Evolutionary conservation across 2,888 invertebrate genomes (phyloP).

Genomic region (Nemurella pictetii): DNA sequence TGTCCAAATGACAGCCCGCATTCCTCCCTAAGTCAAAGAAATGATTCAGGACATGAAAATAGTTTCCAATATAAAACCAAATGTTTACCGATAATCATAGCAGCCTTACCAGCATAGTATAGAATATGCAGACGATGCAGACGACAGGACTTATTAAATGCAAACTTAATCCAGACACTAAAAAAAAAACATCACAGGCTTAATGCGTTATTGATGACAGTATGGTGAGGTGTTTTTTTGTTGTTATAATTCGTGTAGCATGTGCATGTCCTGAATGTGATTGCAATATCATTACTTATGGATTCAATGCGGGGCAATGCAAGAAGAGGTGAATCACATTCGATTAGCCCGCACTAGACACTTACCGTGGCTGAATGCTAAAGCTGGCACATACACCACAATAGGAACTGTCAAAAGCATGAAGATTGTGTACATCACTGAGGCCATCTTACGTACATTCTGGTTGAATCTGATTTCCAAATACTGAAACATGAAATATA

Average conservation of each 20-base stretch:
- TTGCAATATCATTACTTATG: background rate
- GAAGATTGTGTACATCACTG: conserved; percentile 62
- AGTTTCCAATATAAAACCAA: background rate
- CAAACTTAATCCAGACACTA: conserved; percentile 55
- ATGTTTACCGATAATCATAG: too few species aligned
- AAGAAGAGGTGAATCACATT: background rate
- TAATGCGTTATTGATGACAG: background rate
- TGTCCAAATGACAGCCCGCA: conserved; percentile 69
- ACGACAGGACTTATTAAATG: conserved; percentile 54
- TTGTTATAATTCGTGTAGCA: too few species aligned
- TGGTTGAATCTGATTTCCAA: conserved; percentile 66
- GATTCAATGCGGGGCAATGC: too few species aligned
- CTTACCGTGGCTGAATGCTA: conserved; percentile 70
- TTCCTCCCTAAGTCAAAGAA: conserved; percentile 53
- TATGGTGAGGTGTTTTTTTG: background rate
- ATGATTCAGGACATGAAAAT: background rate
- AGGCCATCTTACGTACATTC: conserved; percentile 61
- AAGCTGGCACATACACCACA: conserved; percentile 70
- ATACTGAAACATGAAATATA: conserved; percentile 55
- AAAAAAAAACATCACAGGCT: background rate
- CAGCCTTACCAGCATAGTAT: conserved; percentile 53
- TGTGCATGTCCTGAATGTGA: too few species aligned
- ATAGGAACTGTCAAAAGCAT: conserved; percentile 64
- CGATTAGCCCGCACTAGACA: background rate
- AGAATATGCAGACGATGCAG: conserved; percentile 55